Conservation (phyloP, 2,888 invertebrate genomes). For the Eupithecia subfuscata region DNA sequence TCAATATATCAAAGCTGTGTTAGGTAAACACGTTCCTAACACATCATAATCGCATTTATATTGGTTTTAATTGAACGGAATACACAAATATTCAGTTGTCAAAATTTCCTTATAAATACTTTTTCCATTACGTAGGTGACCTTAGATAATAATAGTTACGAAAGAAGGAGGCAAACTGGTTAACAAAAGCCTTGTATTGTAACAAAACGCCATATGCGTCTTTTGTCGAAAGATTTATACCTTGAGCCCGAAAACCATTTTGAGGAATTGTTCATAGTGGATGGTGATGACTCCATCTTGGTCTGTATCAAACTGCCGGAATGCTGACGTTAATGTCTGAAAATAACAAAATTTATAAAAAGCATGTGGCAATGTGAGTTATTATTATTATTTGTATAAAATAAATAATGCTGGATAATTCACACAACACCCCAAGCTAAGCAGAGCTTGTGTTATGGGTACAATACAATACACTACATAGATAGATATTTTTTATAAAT, state of each 20-base stretch:
- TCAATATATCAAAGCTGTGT: background rate
- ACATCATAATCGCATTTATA: background rate
- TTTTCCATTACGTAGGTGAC: background rate
- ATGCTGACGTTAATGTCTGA: slow-evolving; percentile 94
- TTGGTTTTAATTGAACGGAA: background rate
- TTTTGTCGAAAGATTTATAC: slow-evolving; percentile 68
- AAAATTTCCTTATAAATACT: background rate
- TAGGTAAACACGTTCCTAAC: background rate
- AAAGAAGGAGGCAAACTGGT: background rate
- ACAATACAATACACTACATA: too few species aligned
- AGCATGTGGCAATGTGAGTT: background rate
- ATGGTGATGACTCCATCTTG: slow-evolving; percentile 98
- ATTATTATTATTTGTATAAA: background rate
- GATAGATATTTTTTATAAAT: too few species aligned
- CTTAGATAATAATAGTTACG: background rate
- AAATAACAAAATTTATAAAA: slow-evolving; percentile 56
- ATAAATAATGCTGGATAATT: too few species aligned
- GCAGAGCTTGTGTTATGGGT: too few species aligned
- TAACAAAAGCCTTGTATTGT: background rate
- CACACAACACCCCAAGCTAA: too few species aligned
- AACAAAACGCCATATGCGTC: background rate
- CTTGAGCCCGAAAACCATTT: slow-evolving; percentile 94
- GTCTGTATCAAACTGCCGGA: slow-evolving; percentile 94
- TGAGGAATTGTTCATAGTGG: slow-evolving; percentile 97
- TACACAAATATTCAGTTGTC: background rate